Base-by-base conservation (phyloP, 2,888 invertebrate species). In the Trichogramma dendrolimi region DNA sequence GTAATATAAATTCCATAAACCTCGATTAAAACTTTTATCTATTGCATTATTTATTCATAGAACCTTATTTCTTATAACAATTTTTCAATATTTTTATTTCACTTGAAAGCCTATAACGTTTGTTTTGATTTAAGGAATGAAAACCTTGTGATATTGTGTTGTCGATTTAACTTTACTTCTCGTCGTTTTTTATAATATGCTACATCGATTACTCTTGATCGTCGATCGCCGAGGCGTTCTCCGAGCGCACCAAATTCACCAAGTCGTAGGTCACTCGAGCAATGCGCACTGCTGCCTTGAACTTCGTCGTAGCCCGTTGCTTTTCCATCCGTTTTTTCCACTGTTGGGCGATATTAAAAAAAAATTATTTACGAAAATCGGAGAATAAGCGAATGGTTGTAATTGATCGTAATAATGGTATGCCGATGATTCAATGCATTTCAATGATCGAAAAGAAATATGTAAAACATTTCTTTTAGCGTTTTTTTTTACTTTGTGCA, bases 241-340 rank as follows among this genome's bases (percentile, higher is more conserved):
- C 68, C 14, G 62, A 63, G 27, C 72, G 70, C 14, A 76, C 68
- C 11, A 72, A 67, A 42, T 71, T 68, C 10, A 71, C 72, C 46
- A 79, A 69, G 58, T 76, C 75, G 48, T 77, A 72, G 1, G 78
- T 73, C 14, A 79, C 75, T 10, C 76, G 67, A 14, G 86, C 87
- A 56, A 87, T 84, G 7, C 86, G 82, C 43, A 86, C 86, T 2
- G 86, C 86, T 10, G 88, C 88, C 76, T 86, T 87, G 69, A 88
- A 88, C 68, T 86, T 83, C 47, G 86, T 86, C 47, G 84, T 82
- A 0, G 87, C 87, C 68, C 82, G 83, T 75, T 84, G 83, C 73
- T 85, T 86, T 61, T 86, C 86, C 71, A 87, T 81, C 73, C 87
- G 87, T 68, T 84, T 85, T 75, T 87, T 87, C 88, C 88, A 88